Base-by-base conservation (phyloP, 2,113 vertebrate genomes). In the Ptilorrhoa leucosticta region DNA sequence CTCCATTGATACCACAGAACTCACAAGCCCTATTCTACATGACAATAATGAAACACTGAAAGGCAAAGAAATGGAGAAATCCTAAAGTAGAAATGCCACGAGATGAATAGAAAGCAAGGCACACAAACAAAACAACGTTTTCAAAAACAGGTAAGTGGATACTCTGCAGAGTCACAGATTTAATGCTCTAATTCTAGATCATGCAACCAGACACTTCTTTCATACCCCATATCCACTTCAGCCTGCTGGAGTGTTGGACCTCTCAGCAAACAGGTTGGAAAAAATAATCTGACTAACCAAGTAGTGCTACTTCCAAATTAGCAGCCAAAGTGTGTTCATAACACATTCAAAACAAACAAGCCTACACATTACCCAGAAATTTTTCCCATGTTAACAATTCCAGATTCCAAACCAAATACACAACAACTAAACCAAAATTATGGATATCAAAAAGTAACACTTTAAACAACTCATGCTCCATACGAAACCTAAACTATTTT, bases 341-440 rank as follows among this genome's bases (percentile, higher is more conserved):
- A 95, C 95, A 96, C 94, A 92, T 96, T 94, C 89, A 96, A 96
- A 97, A 95, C 96, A 92, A 97, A 96, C 93, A 96, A 96, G 93
- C 95, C 94, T 78, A 96, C 90, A 93, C 94, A 92, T 79, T 92
- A 92, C 94, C 90, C 92, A 92, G 80, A 93, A 92, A 47, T 42
- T 78, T 89, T 75, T 69, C 88, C 86, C 88, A 37, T 95, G 90
- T 79, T 95, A 96, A 95, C 96, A 97, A 90, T 95, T 96, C 90
- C 76, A 93, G 72, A 90, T 93, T 89, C 90, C 77, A 93, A 95
- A 96, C 72, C 93, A 95, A 96, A 93, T 63, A 97, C 35, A 68
- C 83, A 89, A 94, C 92, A 93, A 84, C 89, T 56, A 91, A 91
- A 95, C 35, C 68, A 63, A 89, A 95, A 61, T 51, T 48, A 44